A percentile compares a stretch with the other conserved stretches of the same genome.
Evolutionary conservation across 2,888 invertebrate species (phyloP).

Genomic region (Drosophila meridiana): DNA sequence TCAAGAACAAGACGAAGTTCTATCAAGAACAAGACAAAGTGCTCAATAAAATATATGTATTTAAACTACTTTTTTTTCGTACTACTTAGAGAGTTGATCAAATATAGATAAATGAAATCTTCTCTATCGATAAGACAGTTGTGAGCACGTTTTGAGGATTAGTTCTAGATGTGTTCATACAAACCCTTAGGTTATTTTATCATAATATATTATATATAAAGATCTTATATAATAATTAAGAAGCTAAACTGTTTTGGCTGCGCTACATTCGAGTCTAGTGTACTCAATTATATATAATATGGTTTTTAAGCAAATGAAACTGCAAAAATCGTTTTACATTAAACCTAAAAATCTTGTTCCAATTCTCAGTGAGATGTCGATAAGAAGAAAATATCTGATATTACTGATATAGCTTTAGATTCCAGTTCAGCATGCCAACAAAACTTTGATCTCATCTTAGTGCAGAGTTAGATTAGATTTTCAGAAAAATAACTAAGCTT

Average conservation of each 20-base stretch:
- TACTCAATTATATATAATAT: background rate
- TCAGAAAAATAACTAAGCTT: no score
- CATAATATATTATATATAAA: background rate
- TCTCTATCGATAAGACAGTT: background rate
- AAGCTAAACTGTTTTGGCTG: background rate
- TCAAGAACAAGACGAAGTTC: background rate
- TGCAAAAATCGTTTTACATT: no score
- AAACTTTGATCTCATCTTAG: no score
- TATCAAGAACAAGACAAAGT: background rate
- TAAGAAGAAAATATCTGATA: no score
- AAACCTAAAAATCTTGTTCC: no score
- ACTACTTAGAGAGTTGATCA: background rate
- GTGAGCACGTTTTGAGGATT: background rate
- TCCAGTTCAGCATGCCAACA: no score
- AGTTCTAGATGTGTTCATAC: background rate
- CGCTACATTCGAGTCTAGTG: background rate
- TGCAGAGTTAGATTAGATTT: no score
- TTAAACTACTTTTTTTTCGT: background rate
- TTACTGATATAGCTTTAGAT: no score
- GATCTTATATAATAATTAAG: background rate
- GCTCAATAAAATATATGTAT: background rate
- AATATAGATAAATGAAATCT: background rate
- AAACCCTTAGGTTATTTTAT: no score
- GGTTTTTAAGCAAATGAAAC: no score
- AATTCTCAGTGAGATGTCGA: no score